A percentile compares a stretch with the other conserved stretches of the same genome.
Conservation (phyloP, 2,888 invertebrate genomes). For the Calliopum simillimum region DNA sequence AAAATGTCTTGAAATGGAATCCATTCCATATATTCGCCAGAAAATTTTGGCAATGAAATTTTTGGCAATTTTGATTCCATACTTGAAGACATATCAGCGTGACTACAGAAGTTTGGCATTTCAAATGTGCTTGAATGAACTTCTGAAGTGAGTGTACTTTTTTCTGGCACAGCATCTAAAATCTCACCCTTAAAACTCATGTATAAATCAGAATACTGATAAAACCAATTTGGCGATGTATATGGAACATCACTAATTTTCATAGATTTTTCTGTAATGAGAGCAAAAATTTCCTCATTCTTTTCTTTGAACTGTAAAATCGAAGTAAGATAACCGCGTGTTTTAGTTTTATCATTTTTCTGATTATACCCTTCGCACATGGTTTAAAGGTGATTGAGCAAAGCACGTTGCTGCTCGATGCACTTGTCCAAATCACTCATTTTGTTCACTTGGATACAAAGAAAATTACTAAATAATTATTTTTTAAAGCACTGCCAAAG, state of each 20-base stretch:
- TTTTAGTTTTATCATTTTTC: too few relatives aligned
- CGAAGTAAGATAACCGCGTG: conserved; percentile 2
- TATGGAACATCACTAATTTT: neutral
- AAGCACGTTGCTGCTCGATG: neutral
- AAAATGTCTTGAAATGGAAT: conserved; percentile 21
- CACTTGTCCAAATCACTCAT: neutral
- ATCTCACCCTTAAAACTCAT: conserved; percentile 7
- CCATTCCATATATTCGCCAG: conserved; percentile 23
- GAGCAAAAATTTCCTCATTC: neutral
- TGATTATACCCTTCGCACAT: neutral
- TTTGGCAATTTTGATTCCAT: conserved; percentile 20
- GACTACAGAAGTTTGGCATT: neutral
- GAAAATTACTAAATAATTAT: too few relatives aligned
- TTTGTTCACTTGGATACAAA: too few relatives aligned
- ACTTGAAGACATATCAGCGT: neutral
- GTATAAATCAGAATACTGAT: conserved; percentile 4
- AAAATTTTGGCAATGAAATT: conserved; percentile 30
- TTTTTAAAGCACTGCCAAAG: too few relatives aligned
- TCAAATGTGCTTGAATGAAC: neutral
- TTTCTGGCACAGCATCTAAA: neutral
- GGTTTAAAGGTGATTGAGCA: neutral
- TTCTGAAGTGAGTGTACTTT: neutral
- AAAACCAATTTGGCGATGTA: neutral
- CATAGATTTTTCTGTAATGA: neutral
- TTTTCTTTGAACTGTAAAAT: neutral